Conservation (phyloP, 2,113 vertebrate species). For the Eurystomus gularis region DNA sequence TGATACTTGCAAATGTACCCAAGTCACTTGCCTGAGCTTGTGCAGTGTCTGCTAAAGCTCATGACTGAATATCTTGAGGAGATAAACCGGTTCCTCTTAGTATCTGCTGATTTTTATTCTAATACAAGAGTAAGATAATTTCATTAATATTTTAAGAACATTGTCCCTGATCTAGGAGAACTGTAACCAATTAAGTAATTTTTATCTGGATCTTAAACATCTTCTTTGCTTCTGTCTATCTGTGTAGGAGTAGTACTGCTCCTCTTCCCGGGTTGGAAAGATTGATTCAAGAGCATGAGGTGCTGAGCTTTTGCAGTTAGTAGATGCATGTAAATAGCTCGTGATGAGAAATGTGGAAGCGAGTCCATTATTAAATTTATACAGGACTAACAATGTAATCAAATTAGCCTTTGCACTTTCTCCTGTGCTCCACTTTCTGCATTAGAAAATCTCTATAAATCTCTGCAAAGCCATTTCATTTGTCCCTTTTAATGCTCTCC, state of each 20-base stretch:
- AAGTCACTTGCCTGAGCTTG: not conserved
- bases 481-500: slow-evolving; percentile 1
- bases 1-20: not conserved
- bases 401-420: slow-evolving; percentile 67
- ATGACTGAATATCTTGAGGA: not conserved
- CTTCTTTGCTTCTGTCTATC: not conserved
- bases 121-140: not conserved
- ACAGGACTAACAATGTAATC: slow-evolving; percentile 58
- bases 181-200: not conserved
- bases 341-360: slow-evolving; percentile 27
- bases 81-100: not conserved
- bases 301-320: not conserved
- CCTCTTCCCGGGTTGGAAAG: not conserved
- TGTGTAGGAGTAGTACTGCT: not conserved
- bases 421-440: slow-evolving; percentile 42
- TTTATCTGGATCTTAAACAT: not conserved
- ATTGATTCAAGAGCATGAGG: not conserved
- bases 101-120: not conserved
- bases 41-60: not conserved
- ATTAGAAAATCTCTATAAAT: slow-evolving; percentile 54
- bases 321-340: slow-evolving; percentile 9
- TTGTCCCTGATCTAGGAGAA: not conserved
- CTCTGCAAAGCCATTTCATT: slow-evolving; percentile 41
- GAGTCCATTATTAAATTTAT: slow-evolving; percentile 61
- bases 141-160: not conserved